Evolutionary conservation across 2,797 vertebrate species (phyloP).

Genomic region (Prionace glauca): DNA sequence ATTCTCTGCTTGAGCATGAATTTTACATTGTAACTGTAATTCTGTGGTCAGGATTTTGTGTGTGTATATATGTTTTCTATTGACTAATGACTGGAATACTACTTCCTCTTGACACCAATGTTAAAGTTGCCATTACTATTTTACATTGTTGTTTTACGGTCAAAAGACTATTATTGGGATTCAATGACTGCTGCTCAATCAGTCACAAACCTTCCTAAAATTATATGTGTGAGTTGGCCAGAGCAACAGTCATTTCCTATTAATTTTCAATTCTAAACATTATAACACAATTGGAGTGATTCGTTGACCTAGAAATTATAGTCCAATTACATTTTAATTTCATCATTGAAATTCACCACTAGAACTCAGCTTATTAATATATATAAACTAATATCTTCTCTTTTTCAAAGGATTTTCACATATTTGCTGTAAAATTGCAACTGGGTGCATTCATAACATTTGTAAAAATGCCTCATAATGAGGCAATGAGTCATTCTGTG

Average conservation of each 20-base stretch:
- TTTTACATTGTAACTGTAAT: background rate
- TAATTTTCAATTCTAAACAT: conserved; percentile 15
- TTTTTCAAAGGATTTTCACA: background rate
- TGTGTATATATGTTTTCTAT: background rate
- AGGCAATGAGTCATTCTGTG: background rate
- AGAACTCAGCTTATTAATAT: background rate
- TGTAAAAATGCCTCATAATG: background rate
- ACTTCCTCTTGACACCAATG: background rate
- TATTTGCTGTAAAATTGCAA: background rate
- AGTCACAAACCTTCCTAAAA: too few relatives aligned
- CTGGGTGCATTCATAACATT: background rate
- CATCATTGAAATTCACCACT: background rate
- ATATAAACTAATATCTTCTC: background rate
- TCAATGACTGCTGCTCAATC: background rate
- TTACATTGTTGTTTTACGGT: background rate
- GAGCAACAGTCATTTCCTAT: background rate
- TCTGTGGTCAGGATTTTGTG: too few relatives aligned
- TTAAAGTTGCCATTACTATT: background rate
- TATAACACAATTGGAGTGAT: background rate
- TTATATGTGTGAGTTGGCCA: background rate
- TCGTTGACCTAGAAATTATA: background rate
- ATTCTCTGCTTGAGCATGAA: background rate
- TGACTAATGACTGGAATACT: background rate
- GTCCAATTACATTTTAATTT: background rate
- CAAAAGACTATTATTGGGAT: background rate